Percentiles rank a stretch among this genome's conserved stretches.
These are phyloP conservation scores for Drosophila sproati DNA, from an alignment of 1,140 invertebrate genomes.

Conservation along the genomic window DNA sequence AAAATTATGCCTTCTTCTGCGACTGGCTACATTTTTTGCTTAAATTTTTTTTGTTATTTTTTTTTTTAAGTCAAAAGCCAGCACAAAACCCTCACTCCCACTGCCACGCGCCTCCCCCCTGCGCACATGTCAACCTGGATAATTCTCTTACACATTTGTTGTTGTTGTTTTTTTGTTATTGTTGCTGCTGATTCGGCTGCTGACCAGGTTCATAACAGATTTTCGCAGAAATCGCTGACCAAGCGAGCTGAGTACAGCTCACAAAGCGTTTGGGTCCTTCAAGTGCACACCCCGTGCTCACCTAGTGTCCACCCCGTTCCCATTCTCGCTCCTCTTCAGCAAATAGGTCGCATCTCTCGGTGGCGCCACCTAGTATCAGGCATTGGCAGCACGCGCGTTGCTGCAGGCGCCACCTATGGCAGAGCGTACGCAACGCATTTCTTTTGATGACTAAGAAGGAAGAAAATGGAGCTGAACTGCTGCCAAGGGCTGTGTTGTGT, in stretches of 20 bases:
- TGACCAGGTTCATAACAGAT: not conserved
- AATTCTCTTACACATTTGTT: slow-evolving; percentile 28
- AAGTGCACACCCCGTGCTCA: not conserved
- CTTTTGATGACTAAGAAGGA: slow-evolving; percentile 27
- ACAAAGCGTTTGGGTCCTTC: not conserved
- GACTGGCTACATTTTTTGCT: not conserved
- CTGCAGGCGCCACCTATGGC: slow-evolving; percentile 60
- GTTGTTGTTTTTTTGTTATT: slow-evolving; percentile 11
- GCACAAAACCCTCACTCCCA: not conserved
- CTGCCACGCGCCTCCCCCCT: not conserved
- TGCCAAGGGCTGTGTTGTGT: slow-evolving; percentile 1
- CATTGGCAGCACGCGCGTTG: not conserved
- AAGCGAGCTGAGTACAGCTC: not conserved
- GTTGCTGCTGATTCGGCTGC: not conserved
- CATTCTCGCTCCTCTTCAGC: not conserved
- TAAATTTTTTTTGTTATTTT: not conserved
- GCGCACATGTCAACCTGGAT: slow-evolving; percentile 45
- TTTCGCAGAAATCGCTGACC: slow-evolving; percentile 9
- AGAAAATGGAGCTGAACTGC: slow-evolving; percentile 32
- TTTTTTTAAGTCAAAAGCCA: not conserved
- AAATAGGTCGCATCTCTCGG: not conserved
- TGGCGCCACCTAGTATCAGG: slow-evolving; percentile 54
- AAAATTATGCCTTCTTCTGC: slow-evolving; percentile 53
- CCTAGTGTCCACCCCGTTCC: not conserved
- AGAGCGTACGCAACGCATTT: slow-evolving; percentile 41